A percentile compares a stretch with the other conserved stretches of the same genome.
Evolutionary conservation across 92 coral and sea anemone genomes (phyloP).

Genomic region (Plumapathes pennacea): DNA sequence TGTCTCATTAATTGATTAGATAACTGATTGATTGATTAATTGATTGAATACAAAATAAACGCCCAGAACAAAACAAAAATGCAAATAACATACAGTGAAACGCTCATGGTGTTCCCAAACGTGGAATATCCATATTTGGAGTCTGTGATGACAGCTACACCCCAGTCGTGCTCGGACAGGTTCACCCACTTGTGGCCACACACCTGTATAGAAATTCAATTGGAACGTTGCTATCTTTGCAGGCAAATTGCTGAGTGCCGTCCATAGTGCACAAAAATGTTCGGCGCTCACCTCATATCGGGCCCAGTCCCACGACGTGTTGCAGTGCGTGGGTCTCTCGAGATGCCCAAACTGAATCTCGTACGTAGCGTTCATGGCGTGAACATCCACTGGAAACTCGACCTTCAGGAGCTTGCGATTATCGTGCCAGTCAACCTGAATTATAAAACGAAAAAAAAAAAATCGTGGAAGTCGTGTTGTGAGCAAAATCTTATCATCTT

Average conservation of each 20-base stretch:
- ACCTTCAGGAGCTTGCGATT: conserved; percentile 96
- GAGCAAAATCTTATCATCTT: no score
- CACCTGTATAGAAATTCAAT: conserved; percentile 55
- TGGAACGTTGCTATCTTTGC: neutral
- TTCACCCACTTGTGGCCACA: conserved; percentile 99
- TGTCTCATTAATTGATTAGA: no score
- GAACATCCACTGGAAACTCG: conserved; percentile 96
- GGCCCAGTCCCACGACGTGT: conserved; percentile 99
- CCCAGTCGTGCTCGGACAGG: conserved; percentile 95
- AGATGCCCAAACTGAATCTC: conserved; percentile 97
- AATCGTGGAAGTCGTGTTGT: neutral
- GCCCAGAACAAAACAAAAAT: neutral
- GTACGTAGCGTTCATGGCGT: conserved; percentile 86
- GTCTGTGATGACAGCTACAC: conserved; percentile 90
- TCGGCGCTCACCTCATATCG: conserved; percentile 76
- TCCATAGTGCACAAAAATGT: neutral
- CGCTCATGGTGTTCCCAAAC: conserved; percentile 75
- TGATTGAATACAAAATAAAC: neutral
- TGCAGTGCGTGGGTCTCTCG: conserved; percentile 95
- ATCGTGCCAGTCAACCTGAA: conserved; percentile 98
- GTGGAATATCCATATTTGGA: conserved; percentile 96
- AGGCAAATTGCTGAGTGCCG: neutral
- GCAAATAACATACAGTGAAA: conserved; percentile 78
- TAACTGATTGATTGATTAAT: no score
- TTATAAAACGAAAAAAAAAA: neutral